Evolutionary conservation across 2,797 vertebrate genomes (phyloP), one percentile per base, ranked within the genome.

Genomic region (Paratrypauchen microcephalus): DNA sequence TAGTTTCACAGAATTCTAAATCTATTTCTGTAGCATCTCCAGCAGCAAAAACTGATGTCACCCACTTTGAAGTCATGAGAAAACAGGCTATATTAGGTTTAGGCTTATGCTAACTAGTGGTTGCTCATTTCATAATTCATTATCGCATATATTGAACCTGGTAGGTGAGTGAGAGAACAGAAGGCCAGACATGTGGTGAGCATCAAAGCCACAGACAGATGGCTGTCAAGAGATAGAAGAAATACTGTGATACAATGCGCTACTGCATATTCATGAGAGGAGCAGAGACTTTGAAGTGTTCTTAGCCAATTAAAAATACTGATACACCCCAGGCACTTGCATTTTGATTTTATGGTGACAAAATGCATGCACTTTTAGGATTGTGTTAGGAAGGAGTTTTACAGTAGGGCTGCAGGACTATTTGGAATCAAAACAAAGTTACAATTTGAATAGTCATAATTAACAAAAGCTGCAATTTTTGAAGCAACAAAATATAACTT

Each of bases 281-380:
- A 65, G 48, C 48, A 13, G 77, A 76, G 57, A 73, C 90, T 93
- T 93, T 94, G 91, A 93, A 91, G 90, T 92, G 69, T 7, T 74
- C 86, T 90, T 88, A 87, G 87, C 84, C 87, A 88, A 92, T 92
- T 83, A 75, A 84, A 80, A 74, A 71, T 87, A 92, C 89, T 91
- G 86, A 86, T 88, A 91, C 89, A 89, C 73, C 83, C 2, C 0
- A 79, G 82, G 76, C 69, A 65, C 68, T 81, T 82, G 74, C 70
- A 73, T 80, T 80, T 68, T 86, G 74, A 89, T 81, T n/a, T 75
- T 74, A 75, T 60, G 65, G 75, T 36, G 39, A 83, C 77, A 81
- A 79, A 83, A 64, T 78, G 68, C 54, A 71, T 69, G 60, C 50
- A 4, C 72, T 78, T 79, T 79, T 62, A 75, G 24, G 26, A 30